Evolutionary conservation across 2,797 vertebrate species (phyloP).

Genomic region (Sebastes miniatus): DNA sequence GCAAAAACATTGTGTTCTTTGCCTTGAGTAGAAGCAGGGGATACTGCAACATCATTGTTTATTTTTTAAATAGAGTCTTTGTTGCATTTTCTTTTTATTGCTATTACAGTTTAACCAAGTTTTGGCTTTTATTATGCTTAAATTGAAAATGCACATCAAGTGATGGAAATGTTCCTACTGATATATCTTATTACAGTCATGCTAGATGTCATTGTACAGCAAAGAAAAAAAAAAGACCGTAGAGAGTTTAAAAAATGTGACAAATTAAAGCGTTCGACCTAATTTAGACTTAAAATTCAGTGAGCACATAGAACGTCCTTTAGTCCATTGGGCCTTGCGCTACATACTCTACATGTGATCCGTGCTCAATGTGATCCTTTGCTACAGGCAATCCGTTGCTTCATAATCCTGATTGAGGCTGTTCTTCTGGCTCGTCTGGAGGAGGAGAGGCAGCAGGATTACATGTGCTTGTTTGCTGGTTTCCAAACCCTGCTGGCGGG

Average conservation of each 20-base stretch:
- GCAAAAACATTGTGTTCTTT: not conserved
- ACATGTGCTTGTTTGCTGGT: not conserved
- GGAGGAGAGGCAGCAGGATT: conserved; percentile 22
- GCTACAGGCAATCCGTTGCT: not conserved
- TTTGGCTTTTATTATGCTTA: not conserved
- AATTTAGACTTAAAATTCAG: not conserved
- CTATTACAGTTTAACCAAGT: not conserved
- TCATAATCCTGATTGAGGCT: conserved; percentile 5
- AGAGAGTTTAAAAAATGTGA: not conserved
- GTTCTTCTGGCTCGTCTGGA: not conserved
- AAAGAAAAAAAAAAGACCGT: not conserved
- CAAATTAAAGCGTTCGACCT: not conserved
- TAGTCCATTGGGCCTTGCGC: not conserved
- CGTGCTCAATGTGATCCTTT: not conserved
- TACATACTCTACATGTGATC: not conserved
- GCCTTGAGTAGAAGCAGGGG: not conserved
- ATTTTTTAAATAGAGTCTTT: not conserved
- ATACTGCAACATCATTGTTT: not conserved
- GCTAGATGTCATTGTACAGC: not conserved
- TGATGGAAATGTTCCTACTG: not conserved
- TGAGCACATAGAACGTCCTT: not conserved
- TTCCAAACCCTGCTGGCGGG: not conserved
- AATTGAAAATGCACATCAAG: not conserved
- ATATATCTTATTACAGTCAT: not conserved
- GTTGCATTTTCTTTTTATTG: not conserved